Conservation (phyloP, 2,888 invertebrate genomes). For the Alloscopus bannaensis region DNA sequence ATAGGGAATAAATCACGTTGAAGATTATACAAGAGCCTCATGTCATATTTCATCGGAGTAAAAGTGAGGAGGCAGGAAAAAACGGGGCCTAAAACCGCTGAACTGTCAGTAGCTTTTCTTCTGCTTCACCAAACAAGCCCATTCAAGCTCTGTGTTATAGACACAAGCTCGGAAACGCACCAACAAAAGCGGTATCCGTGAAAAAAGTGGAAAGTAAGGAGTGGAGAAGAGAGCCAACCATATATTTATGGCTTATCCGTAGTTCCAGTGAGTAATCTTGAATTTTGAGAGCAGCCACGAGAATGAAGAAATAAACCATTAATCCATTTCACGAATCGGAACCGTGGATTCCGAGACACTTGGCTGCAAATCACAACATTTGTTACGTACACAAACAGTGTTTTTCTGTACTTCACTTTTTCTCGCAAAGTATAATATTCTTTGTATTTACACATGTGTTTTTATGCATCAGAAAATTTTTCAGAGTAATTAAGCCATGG, state of each 20-base stretch:
- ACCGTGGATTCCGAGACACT: constrained; percentile 19
- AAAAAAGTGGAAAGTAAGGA: too few species aligned
- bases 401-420: too few species aligned
- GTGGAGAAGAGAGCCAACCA: background rate
- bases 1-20: constrained; percentile 47
- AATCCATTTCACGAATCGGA: constrained; percentile 33
- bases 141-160: background rate
- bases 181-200: background rate
- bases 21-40: constrained; percentile 47
- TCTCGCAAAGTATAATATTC: too few species aligned
- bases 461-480: too few species aligned
- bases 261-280: background rate
- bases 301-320: constrained; percentile 35
- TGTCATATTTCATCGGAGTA: constrained; percentile 32
- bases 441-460: too few species aligned
- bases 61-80: too few species aligned
- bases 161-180: background rate
- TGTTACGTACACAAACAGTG: too few species aligned
- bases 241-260: background rate
- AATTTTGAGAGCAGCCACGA: background rate
- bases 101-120: constrained; percentile 27
- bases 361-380: constrained; percentile 16
- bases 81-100: background rate
- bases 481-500: too few species aligned
- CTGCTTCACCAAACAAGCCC: constrained; percentile 29